Percentiles rank a stretch among this genome's conserved stretches.
Evolutionary conservation across 1,140 invertebrate species (phyloP).

Genomic region (Calliopsis andreniformis): DNA sequence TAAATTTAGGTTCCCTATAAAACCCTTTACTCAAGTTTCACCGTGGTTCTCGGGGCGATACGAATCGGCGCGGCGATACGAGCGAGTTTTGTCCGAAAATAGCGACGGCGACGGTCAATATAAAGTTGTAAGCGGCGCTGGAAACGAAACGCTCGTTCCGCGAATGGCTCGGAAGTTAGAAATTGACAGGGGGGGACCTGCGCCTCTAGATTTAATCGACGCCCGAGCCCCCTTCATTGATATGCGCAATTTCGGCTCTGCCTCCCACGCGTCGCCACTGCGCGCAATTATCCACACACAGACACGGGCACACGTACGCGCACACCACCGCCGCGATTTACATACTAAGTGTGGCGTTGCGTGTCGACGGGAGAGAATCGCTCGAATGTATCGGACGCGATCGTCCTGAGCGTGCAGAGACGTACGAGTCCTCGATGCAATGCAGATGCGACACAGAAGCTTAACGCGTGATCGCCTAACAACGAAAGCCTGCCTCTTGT

Average conservation of each 20-base stretch:
- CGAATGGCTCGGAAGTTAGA: slow-evolving; percentile 44
- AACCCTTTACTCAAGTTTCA: not conserved
- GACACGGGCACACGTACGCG: not conserved
- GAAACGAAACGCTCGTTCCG: slow-evolving; percentile 34
- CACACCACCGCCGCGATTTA: slow-evolving; percentile 49
- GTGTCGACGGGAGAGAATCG: slow-evolving; percentile 56
- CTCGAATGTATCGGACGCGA: slow-evolving; percentile 58
- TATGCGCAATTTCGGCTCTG: slow-evolving; percentile 66
- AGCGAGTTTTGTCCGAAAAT: slow-evolving; percentile 4
- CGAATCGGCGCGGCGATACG: slow-evolving; percentile 17
- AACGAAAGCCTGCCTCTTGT: not conserved
- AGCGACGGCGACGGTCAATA: not conserved
- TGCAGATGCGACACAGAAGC: slow-evolving; percentile 50
- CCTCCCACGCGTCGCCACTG: slow-evolving; percentile 50
- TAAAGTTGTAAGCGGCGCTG: slow-evolving; percentile 22
- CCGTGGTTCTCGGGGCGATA: slow-evolving; percentile 16
- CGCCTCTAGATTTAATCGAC: slow-evolving; percentile 59
- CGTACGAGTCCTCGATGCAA: slow-evolving; percentile 29
- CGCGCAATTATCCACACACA: slow-evolving; percentile 64
- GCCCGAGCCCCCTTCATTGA: slow-evolving; percentile 53
- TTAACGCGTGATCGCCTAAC: not conserved
- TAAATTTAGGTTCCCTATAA: too few species aligned
- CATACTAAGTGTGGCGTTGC: slow-evolving; percentile 67
- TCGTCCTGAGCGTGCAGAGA: slow-evolving; percentile 34
- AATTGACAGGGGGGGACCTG: slow-evolving; percentile 49